These are phyloP conservation scores for Heliconius nattereri DNA, from an alignment of 1,140 invertebrate species.

Conservation along the genomic window DNA sequence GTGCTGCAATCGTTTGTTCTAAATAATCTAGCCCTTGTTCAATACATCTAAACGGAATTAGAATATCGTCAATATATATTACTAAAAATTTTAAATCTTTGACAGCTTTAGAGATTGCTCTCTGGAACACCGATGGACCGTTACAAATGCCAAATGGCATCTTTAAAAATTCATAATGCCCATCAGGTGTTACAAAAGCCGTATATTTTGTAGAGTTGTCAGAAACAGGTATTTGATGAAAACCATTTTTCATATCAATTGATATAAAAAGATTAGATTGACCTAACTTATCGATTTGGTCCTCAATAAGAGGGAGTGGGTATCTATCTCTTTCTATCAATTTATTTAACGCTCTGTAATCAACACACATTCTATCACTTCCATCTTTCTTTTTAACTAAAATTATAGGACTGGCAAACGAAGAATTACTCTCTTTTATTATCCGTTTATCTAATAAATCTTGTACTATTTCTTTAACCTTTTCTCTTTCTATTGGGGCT, in stretches of 20 bases:
- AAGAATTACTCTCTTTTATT: slow-evolving; percentile 57
- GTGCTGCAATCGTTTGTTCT: slow-evolving; percentile 42
- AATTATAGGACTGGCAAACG: slow-evolving; percentile 39
- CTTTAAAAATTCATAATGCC: slow-evolving; percentile 52
- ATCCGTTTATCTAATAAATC: slow-evolving; percentile 58
- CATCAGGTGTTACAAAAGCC: slow-evolving; percentile 36
- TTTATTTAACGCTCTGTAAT: slow-evolving; percentile 42
- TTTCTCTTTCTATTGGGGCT: slow-evolving; percentile 46
- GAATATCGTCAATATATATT: slow-evolving; percentile 61
- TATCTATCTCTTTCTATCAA: slow-evolving; percentile 42
- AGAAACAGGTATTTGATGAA: slow-evolving; percentile 54
- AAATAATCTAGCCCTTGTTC: slow-evolving; percentile 61
- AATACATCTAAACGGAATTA: slow-evolving; percentile 62
- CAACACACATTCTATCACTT: slow-evolving; percentile 42
- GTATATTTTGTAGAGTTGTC: slow-evolving; percentile 29
- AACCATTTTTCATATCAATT: slow-evolving; percentile 49
- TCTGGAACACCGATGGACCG: slow-evolving; percentile 54
- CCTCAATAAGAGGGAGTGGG: slow-evolving; percentile 46
- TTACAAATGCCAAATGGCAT: slow-evolving; percentile 66
- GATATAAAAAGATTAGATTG: slow-evolving; percentile 40
- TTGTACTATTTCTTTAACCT: slow-evolving; percentile 54
- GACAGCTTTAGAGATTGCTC: slow-evolving; percentile 40
- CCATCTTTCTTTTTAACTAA: slow-evolving; percentile 49
- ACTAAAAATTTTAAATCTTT: slow-evolving; percentile 30
- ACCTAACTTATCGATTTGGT: slow-evolving; percentile 41